Percentiles rank a stretch among this genome's conserved stretches.
Conservation (phyloP, 2,888 invertebrate genomes). For the Sminthurides aquaticus region DNA sequence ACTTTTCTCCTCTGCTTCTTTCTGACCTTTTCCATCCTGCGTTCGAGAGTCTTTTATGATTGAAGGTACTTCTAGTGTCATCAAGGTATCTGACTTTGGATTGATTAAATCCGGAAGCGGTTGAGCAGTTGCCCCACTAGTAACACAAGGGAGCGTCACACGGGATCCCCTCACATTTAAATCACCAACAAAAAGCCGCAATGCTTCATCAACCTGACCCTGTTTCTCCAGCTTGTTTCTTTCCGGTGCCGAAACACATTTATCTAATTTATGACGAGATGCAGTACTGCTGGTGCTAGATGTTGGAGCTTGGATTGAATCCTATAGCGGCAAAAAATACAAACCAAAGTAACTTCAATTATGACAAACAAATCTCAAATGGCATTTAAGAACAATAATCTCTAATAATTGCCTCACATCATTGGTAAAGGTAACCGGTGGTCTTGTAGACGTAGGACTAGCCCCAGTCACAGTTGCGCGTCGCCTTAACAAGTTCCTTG, state of each 20-base stretch:
- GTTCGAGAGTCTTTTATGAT: background rate
- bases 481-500: constrained; percentile 66
- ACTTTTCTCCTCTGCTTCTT: background rate
- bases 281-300: constrained; percentile 13
- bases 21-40: background rate
- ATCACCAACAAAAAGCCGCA: constrained; percentile 24
- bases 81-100: background rate
- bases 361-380: background rate
- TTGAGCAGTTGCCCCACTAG: background rate
- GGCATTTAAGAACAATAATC: too few species aligned
- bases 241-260: constrained; percentile 27
- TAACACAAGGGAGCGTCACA: constrained; percentile 24
- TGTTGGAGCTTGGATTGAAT: constrained; percentile 4
- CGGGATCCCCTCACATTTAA: constrained; percentile 23
- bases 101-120: background rate
- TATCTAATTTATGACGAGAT: constrained; percentile 34
- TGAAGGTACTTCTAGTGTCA: background rate
- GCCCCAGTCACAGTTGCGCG: constrained; percentile 83
- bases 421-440: constrained; percentile 62
- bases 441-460: constrained; percentile 58
- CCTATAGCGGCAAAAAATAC: constrained; percentile 3
- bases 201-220: constrained; percentile 23
- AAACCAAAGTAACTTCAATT: background rate
- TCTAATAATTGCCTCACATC: constrained; percentile 45
- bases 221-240: constrained; percentile 29